Evolutionary conservation across 1,140 invertebrate genomes (phyloP).

Genomic region (Caligus rogercresseyi): DNA sequence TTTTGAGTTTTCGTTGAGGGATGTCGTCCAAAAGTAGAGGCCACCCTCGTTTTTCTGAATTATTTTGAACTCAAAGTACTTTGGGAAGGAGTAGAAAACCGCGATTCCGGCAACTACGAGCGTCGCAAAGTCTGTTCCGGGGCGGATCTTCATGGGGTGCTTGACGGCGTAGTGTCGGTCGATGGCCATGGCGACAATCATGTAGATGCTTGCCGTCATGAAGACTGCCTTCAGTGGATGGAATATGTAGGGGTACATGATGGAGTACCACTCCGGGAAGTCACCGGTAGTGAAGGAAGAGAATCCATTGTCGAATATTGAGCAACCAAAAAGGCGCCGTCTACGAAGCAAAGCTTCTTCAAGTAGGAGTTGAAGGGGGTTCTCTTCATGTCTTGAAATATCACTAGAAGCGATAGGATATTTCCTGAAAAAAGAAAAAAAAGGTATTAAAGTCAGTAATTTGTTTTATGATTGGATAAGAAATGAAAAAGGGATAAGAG

Average conservation of each 20-base stretch:
- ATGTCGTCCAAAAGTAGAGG: not conserved
- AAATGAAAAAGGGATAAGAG: too few relatives aligned
- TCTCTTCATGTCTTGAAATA: not conserved
- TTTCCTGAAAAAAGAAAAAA: not conserved
- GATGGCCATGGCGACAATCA: constrained; percentile 32
- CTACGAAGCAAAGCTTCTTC: not conserved
- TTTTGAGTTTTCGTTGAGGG: not conserved
- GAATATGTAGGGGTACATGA: not conserved
- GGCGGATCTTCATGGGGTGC: constrained; percentile 27
- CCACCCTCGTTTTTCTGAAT: not conserved
- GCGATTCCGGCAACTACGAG: not conserved
- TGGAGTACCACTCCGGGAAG: not conserved
- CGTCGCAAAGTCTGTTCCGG: not conserved
- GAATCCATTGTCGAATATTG: not conserved
- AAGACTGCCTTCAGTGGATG: constrained; percentile 22
- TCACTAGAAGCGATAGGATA: not conserved
- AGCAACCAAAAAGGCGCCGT: not conserved
- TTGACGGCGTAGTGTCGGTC: constrained; percentile 32
- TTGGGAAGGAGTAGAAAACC: not conserved
- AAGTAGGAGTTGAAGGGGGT: not conserved
- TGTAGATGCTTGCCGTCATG: constrained; percentile 31
- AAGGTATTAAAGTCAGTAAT: not conserved
- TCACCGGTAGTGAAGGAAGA: not conserved
- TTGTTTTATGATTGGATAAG: too few relatives aligned
- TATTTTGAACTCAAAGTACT: constrained; percentile 1